These are phyloP conservation scores for Caranx melampygus DNA, from an alignment of 2,113 vertebrate genomes.

Conservation along the genomic window DNA sequence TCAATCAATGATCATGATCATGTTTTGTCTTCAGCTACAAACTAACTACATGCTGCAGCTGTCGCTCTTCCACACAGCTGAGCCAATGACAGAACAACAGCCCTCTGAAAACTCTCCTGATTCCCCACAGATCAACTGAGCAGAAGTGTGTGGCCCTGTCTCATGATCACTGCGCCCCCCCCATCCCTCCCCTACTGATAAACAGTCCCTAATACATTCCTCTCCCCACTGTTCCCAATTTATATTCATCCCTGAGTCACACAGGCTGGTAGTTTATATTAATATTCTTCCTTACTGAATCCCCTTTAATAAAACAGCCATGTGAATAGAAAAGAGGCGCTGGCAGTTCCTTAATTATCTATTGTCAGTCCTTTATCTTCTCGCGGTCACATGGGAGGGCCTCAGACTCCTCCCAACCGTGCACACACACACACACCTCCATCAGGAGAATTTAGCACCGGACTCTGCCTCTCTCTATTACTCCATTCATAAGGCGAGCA, in stretches of 20 bases:
- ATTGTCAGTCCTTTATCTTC: slow-evolving; percentile 73
- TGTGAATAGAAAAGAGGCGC: slow-evolving; percentile 64
- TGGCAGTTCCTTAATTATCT: slow-evolving; percentile 79
- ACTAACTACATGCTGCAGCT: not conserved
- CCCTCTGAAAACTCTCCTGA: slow-evolving; percentile 9
- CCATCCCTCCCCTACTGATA: slow-evolving; percentile 34
- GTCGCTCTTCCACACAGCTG: not conserved
- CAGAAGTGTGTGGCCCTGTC: slow-evolving; percentile 19
- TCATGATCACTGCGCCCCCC: slow-evolving; percentile 35
- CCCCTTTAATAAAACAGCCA: slow-evolving; percentile 72
- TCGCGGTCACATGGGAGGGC: slow-evolving; percentile 52
- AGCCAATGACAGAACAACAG: not conserved
- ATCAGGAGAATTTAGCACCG: slow-evolving; percentile 70
- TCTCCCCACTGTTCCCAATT: slow-evolving; percentile 40
- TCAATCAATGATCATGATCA: not conserved
- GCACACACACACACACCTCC: slow-evolving; percentile 45
- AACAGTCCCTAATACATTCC: slow-evolving; percentile 55
- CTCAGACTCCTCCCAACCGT: slow-evolving; percentile 45
- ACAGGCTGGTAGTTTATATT: slow-evolving; percentile 68
- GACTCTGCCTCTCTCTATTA: slow-evolving; percentile 56
- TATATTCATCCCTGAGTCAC: slow-evolving; percentile 58
- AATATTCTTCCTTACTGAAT: slow-evolving; percentile 69
- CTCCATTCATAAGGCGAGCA: slow-evolving; percentile 62
- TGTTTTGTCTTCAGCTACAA: not conserved
- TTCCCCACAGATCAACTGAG: slow-evolving; percentile 14